Evolutionary conservation across 2,888 invertebrate genomes (phyloP).

Genomic region (Acrocyrtus sp.): DNA sequence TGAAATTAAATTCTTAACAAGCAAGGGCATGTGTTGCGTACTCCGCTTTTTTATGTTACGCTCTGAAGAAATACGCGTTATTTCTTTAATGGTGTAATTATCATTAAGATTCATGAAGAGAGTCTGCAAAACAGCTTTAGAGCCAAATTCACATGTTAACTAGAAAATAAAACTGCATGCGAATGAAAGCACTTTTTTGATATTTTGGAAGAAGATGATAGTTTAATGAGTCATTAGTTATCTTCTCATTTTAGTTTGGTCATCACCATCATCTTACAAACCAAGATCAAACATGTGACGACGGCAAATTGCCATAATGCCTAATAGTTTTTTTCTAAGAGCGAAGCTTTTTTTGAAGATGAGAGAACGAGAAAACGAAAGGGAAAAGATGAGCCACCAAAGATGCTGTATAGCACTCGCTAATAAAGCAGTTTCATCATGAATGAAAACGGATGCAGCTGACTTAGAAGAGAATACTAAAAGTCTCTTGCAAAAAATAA

Average conservation of each 20-base stretch:
- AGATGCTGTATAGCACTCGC: neutral
- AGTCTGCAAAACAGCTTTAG: too few relatives aligned
- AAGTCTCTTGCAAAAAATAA: too few relatives aligned
- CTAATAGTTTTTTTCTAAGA: neutral
- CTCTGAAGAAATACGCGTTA: too few relatives aligned
- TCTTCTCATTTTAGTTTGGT: neutral
- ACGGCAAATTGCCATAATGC: conserved; percentile 41
- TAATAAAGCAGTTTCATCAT: neutral
- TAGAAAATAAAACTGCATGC: too few relatives aligned
- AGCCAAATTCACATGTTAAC: too few relatives aligned
- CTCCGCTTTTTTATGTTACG: too few relatives aligned
- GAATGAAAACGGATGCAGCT: neutral
- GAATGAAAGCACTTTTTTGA: too few relatives aligned
- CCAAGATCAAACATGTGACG: conserved; percentile 18
- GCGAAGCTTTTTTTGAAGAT: conserved; percentile 5
- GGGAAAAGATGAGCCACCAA: neutral
- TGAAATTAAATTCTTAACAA: too few relatives aligned
- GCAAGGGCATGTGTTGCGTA: too few relatives aligned
- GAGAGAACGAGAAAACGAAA: conserved; percentile 33
- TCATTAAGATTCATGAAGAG: too few relatives aligned
- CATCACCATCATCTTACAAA: too few relatives aligned
- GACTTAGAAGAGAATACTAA: neutral
- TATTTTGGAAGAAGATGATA: conserved; percentile 10
- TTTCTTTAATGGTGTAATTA: too few relatives aligned
- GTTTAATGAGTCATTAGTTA: neutral